Evolutionary conservation across 2,888 invertebrate genomes (phyloP).

Genomic region (Nemotelus nigrinus): DNA sequence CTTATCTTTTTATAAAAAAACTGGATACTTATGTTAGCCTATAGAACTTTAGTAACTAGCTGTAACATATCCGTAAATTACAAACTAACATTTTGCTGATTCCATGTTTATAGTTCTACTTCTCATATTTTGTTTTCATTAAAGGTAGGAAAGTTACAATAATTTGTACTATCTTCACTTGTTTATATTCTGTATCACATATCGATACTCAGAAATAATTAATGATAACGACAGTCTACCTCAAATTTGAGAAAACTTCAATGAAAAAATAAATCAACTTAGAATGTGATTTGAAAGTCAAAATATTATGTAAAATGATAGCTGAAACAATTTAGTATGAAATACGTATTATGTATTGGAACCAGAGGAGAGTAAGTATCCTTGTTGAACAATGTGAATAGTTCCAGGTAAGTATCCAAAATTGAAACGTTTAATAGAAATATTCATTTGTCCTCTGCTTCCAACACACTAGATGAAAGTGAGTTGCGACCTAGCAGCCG

Average conservation of each 20-base stretch:
- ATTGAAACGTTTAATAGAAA: too few species aligned
- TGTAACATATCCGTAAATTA: not conserved
- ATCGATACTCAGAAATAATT: constrained; percentile 4
- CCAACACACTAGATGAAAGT: too few species aligned
- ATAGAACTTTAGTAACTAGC: constrained; percentile 12
- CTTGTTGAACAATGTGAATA: too few species aligned
- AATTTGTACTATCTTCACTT: constrained; percentile 43
- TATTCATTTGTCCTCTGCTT: too few species aligned
- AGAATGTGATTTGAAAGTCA: too few species aligned
- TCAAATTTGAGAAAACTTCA: too few species aligned
- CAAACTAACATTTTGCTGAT: not conserved
- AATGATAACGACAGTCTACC: too few species aligned
- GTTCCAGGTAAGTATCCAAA: too few species aligned
- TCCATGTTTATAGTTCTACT: not conserved
- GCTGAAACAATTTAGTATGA: not conserved
- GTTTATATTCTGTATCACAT: constrained; percentile 10
- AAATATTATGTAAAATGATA: too few species aligned
- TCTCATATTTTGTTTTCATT: not conserved
- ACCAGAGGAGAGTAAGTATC: not conserved
- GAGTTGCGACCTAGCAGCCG: too few species aligned
- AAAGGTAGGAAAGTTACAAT: constrained; percentile 42
- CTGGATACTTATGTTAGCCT: constrained; percentile 8
- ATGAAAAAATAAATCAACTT: too few species aligned
- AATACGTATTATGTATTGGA: not conserved
- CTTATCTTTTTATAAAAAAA: constrained; percentile 7